phyloP scores from a whole-genome alignment of 2,113 vertebrate species.

The Spea multiplicata region DNA sequence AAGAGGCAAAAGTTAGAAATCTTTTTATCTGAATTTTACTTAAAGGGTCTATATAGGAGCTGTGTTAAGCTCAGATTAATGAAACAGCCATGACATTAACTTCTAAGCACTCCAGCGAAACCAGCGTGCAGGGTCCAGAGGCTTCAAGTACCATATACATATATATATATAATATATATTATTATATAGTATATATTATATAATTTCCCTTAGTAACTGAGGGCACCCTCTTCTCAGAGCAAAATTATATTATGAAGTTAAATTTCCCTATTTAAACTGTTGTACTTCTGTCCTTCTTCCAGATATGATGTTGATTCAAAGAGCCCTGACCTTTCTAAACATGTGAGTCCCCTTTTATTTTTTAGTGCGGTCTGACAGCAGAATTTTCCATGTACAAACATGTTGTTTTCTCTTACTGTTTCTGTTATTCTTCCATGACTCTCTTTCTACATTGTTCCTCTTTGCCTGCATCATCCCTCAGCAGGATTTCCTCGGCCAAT shows the following conservation, averaged over 20 bases:
- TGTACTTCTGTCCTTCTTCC: constrained; percentile 45
- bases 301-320: constrained; percentile 96
- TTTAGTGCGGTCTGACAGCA: background rate
- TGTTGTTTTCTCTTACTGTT: background rate
- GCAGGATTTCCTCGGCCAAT: constrained; percentile 93
- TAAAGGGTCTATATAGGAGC: no score
- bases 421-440: constrained; percentile 4
- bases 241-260: background rate
- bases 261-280: background rate
- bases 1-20: no score
- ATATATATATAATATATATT: no score
- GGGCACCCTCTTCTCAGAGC: no score
- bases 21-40: no score
- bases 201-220: background rate
- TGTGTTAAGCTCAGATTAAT: no score
- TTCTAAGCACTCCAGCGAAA: no score
- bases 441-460: background rate
- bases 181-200: no score
- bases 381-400: background rate
- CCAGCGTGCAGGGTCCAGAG: no score
- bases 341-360: constrained; percentile 72
- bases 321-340: constrained; percentile 92
- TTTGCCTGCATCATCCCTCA: background rate
- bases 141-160: no score
- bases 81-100: no score